phyloP scores from a whole-genome alignment of 2,888 invertebrate species.

The Polydrusus tereticollis region DNA sequence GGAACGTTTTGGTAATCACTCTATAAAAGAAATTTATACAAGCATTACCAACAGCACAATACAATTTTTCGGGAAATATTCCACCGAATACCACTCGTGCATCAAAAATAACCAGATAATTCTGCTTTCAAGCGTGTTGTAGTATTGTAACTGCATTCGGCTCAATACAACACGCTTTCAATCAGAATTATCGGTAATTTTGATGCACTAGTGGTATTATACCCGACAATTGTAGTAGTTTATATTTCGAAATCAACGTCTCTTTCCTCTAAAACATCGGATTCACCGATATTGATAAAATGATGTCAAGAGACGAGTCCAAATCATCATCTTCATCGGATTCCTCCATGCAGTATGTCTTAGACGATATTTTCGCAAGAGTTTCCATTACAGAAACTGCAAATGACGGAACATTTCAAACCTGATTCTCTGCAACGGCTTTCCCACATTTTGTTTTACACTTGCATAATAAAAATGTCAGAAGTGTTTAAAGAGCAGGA shows the following conservation, averaged over 20 bases:
- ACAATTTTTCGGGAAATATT: too few relatives aligned
- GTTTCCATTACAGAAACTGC: background rate
- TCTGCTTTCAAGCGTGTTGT: too few relatives aligned
- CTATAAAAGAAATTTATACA: too few relatives aligned
- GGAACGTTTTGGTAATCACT: too few relatives aligned
- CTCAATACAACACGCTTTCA: too few relatives aligned
- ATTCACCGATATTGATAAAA: background rate
- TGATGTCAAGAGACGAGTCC: background rate
- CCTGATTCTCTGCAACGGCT: background rate
- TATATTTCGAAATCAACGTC: background rate
- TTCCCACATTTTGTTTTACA: background rate
- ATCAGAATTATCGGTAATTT: too few relatives aligned
- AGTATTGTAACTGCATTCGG: too few relatives aligned
- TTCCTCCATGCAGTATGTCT: background rate
- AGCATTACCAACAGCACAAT: too few relatives aligned
- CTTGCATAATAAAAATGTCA: background rate
- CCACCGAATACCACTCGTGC: too few relatives aligned
- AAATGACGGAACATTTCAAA: background rate
- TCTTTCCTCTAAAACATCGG: background rate
- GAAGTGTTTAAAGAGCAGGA: background rate
- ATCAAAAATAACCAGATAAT: too few relatives aligned
- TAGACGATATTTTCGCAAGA: background rate
- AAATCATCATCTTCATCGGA: background rate
- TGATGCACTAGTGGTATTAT: too few relatives aligned
- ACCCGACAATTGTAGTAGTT: background rate